These are phyloP conservation scores for Dinoponera quadriceps DNA, from an alignment of 1,140 invertebrate species.

Conservation along the genomic window DNA sequence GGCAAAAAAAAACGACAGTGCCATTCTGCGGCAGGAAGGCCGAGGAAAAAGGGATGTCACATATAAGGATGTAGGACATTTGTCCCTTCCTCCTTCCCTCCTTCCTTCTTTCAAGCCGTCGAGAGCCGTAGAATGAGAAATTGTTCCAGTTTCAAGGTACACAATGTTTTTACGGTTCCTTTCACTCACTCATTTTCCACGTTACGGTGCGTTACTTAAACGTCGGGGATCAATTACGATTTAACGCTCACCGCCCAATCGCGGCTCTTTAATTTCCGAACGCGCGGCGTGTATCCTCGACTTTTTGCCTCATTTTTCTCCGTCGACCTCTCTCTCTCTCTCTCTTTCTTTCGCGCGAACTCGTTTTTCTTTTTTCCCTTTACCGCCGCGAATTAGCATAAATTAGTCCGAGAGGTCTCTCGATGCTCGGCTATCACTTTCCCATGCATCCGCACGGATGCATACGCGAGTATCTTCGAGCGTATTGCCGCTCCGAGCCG, in stretches of 20 bases:
- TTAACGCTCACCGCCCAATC: background rate
- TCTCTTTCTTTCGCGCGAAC: constrained; percentile 4
- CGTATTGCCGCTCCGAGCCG: constrained; percentile 25
- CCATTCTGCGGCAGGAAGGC: too few species aligned
- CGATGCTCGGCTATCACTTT: constrained; percentile 61
- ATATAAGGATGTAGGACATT: too few species aligned
- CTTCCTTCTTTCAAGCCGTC: too few species aligned
- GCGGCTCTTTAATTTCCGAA: background rate
- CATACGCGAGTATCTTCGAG: constrained; percentile 1
- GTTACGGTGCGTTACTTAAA: too few species aligned
- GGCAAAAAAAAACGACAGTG: too few species aligned
- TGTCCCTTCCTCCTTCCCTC: too few species aligned
- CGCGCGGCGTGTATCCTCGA: too few species aligned
- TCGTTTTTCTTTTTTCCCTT: constrained; percentile 40
- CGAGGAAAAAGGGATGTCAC: too few species aligned
- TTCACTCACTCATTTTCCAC: too few species aligned
- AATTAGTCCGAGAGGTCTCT: constrained; percentile 65
- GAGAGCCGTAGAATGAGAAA: too few species aligned
- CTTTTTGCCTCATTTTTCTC: constrained; percentile 7
- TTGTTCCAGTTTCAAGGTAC: too few species aligned
- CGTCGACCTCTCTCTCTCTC: constrained; percentile 4
- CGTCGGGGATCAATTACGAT: background rate
- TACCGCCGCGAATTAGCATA: constrained; percentile 64
- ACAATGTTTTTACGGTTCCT: too few species aligned
- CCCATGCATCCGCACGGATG: constrained; percentile 22